These are phyloP conservation scores for Phalacrocorax brasilianus DNA, from an alignment of 2,113 vertebrate species.

Conservation along the genomic window DNA sequence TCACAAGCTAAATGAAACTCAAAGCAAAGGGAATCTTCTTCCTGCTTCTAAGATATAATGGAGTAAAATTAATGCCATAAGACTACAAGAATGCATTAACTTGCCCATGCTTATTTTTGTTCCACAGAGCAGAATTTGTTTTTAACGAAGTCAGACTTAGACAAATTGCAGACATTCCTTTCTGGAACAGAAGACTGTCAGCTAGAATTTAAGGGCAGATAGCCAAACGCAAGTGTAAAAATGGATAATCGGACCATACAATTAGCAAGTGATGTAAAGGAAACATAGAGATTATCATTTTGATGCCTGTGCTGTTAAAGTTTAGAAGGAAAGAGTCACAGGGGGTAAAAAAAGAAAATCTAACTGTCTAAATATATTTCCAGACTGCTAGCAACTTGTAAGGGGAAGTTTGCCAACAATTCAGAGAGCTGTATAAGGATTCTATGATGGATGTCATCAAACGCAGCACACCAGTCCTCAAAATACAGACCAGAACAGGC, in stretches of 20 bases:
- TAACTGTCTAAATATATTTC: too few species aligned
- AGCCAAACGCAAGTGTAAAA: conserved; percentile 7
- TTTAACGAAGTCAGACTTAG: background rate
- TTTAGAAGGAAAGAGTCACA: background rate
- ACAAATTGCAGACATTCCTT: conserved; percentile 54
- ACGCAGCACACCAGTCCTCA: background rate
- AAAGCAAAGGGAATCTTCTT: background rate
- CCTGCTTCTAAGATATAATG: background rate
- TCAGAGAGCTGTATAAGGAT: background rate
- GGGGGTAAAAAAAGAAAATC: background rate
- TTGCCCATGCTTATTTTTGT: background rate
- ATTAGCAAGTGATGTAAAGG: background rate
- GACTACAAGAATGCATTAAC: conserved; percentile 1
- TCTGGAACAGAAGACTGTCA: conserved; percentile 10
- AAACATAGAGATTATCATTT: background rate
- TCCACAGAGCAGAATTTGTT: background rate
- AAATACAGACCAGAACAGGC: conserved; percentile 14
- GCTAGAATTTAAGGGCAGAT: conserved; percentile 2
- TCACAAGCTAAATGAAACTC: background rate
- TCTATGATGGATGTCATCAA: background rate
- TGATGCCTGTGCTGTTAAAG: background rate
- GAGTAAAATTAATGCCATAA: background rate
- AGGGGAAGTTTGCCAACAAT: background rate
- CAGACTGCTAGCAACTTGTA: background rate
- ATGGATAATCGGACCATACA: background rate